These are phyloP conservation scores for Eupeodes corollae DNA, from an alignment of 1,140 invertebrate species.

Conservation along the genomic window DNA sequence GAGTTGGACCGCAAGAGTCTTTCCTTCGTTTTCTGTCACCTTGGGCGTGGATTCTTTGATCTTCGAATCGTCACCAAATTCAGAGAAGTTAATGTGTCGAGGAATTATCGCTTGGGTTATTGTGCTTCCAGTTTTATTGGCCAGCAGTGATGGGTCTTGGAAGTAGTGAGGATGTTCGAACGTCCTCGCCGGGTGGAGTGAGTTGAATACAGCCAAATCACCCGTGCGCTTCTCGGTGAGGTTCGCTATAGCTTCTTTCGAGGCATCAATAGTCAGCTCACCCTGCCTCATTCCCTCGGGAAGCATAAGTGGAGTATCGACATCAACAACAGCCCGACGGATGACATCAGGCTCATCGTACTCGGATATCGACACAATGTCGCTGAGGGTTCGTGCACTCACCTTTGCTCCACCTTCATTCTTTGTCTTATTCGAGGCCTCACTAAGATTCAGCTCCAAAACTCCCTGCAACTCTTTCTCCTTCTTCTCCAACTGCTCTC, in stretches of 20 bases:
- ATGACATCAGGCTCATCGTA: conserved; percentile 49
- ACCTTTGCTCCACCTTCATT: conserved; percentile 35
- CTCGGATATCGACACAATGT: conserved; percentile 58
- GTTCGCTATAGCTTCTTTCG: conserved; percentile 29
- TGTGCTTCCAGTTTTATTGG: conserved; percentile 14
- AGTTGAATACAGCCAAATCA: conserved; percentile 24
- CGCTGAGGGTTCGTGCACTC: conserved; percentile 53
- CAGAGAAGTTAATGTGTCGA: conserved; percentile 34
- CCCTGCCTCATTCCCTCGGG: background rate
- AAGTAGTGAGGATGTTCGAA: conserved; percentile 35
- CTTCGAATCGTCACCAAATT: conserved; percentile 33
- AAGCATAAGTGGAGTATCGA: background rate
- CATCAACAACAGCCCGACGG: conserved; percentile 36
- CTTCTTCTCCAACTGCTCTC: conserved; percentile 38
- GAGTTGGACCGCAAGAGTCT: conserved; percentile 7
- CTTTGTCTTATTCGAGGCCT: conserved; percentile 11
- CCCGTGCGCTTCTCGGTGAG: conserved; percentile 30
- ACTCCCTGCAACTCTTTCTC: conserved; percentile 22
- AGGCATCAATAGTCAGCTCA: conserved; percentile 16
- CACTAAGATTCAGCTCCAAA: conserved; percentile 13
- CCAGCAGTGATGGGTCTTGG: conserved; percentile 17
- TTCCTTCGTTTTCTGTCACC: conserved; percentile 25
- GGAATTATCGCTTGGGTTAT: conserved; percentile 27
- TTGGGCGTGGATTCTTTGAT: conserved; percentile 35
- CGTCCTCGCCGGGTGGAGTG: conserved; percentile 21